Evolutionary conservation across 2,113 vertebrate genomes (phyloP).

Genomic region (Heterotis niloticus): DNA sequence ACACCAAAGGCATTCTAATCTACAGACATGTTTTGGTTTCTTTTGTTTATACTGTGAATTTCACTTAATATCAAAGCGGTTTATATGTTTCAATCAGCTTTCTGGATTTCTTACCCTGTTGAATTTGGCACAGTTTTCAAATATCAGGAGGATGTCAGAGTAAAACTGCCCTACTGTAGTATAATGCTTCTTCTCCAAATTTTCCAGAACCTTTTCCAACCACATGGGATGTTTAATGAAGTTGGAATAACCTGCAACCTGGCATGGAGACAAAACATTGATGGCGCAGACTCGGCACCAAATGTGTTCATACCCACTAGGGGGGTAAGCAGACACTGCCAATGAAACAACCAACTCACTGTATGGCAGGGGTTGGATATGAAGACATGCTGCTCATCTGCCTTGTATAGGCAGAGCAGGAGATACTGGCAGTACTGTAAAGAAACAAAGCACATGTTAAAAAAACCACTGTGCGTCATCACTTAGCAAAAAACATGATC

Average conservation of each 20-base stretch:
- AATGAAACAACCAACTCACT: conserved; percentile 36
- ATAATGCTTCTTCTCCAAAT: conserved; percentile 45
- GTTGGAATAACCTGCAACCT: conserved; percentile 38
- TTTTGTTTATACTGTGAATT: neutral
- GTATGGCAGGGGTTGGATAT: conserved; percentile 30
- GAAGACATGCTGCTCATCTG: conserved; percentile 48
- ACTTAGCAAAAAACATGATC: neutral
- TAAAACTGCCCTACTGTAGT: conserved; percentile 49
- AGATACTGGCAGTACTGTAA: conserved; percentile 61
- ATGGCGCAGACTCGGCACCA: neutral
- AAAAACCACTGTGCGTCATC: neutral
- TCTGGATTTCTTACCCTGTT: conserved; percentile 49
- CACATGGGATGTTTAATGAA: conserved; percentile 51
- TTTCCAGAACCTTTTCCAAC: conserved; percentile 44
- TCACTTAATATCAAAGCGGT: neutral
- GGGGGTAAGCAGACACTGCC: too few relatives aligned
- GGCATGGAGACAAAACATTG: neutral
- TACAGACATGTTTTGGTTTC: neutral
- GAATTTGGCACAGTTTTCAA: conserved; percentile 49
- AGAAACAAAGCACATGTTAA: conserved; percentile 8
- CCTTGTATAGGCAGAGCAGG: conserved; percentile 46
- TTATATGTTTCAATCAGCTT: too few relatives aligned
- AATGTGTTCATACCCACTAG: neutral
- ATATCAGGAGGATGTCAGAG: conserved; percentile 54
- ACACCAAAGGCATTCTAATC: neutral